Evolutionary conservation across 2,113 vertebrate species (phyloP), one percentile per base, ranked within the genome.

Genomic region (Psophia crepitans): DNA sequence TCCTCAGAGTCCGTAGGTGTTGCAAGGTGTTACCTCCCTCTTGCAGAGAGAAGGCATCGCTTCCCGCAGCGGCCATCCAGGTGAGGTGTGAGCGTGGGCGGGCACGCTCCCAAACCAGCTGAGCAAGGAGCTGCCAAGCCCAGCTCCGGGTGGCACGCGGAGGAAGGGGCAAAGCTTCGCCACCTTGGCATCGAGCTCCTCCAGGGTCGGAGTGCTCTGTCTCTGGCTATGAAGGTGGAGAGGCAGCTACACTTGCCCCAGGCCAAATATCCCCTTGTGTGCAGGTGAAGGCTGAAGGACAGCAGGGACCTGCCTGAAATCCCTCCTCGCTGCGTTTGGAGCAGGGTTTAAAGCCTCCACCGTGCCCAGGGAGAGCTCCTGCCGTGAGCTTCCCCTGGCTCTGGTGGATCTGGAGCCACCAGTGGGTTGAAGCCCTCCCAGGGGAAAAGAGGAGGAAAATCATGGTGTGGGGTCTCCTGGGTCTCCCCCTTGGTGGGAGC

Each of bases 401-500:
- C 65, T 43, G 61, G 32, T 37, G 32, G 15, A 13, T 10, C 56
- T 77, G 56, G 21, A 78, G 46, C 41, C 53, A 87, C 69, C 44
- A 5, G 33, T 37, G 61, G 35, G 19, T 14, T 60, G n/a, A 48
- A 76, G 41, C 8, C 10, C 8, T 84, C 22, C 49, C 14, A 16
- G 21, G 14, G 21, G 9, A 4, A 71, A 0, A 68, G 30, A 73
- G 37, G 27, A 81, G 17, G 54, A 69, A 82, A 78, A 53, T 41
- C 41, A 19, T 0, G 0, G 13, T 32, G 27, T 43, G 37, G 17
- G 37, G 11, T 20, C 12, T 48, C 8, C 23, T 1, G 5, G 54
- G 20, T 13, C 79, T 69, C 41, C 15, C 46, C 33, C 0, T 0
- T 15, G 22, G 32, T 5, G 23, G 17, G 53, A 51, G 12, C 0